Evolutionary conservation across 1,140 invertebrate species (phyloP).

Genomic region (Cecropterus lyciades): DNA sequence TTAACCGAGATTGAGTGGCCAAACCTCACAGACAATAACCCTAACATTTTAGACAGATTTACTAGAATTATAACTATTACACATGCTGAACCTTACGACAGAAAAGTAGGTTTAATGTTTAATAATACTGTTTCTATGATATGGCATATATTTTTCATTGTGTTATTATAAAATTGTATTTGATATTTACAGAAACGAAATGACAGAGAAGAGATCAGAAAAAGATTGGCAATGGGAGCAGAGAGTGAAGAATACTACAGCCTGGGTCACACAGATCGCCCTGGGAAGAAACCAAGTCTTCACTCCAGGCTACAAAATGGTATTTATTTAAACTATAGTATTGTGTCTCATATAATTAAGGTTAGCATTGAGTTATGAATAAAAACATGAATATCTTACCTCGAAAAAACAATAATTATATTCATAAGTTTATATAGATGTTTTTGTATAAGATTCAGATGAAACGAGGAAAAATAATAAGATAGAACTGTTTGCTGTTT

Average conservation of each 20-base stretch:
- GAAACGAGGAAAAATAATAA: too few species aligned
- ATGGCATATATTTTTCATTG: neutral
- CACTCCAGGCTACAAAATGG: conserved; percentile 94
- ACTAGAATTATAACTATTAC: conserved; percentile 86
- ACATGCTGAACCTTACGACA: conserved; percentile 67
- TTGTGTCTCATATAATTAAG: neutral
- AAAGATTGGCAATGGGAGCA: conserved; percentile 93
- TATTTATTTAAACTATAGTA: conserved; percentile 64
- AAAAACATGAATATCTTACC: too few species aligned
- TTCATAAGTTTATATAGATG: too few species aligned
- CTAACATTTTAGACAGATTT: conserved; percentile 88
- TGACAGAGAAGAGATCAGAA: conserved; percentile 96
- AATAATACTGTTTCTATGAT: neutral
- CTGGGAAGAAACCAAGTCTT: conserved; percentile 93
- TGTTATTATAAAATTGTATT: conserved; percentile 1
- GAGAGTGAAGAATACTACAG: conserved; percentile 91
- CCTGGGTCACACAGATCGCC: conserved; percentile 84
- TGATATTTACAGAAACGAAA: conserved; percentile 89
- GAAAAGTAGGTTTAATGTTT: conserved; percentile 57
- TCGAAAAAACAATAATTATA: too few species aligned
- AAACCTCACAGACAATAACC: conserved; percentile 65
- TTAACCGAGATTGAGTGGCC: conserved; percentile 78
- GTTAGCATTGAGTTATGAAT: too few species aligned
- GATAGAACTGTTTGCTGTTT: too few species aligned
- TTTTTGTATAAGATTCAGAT: too few species aligned